Base-by-base conservation (phyloP, 1,140 invertebrate genomes). In the Hyles euphorbiae region DNA sequence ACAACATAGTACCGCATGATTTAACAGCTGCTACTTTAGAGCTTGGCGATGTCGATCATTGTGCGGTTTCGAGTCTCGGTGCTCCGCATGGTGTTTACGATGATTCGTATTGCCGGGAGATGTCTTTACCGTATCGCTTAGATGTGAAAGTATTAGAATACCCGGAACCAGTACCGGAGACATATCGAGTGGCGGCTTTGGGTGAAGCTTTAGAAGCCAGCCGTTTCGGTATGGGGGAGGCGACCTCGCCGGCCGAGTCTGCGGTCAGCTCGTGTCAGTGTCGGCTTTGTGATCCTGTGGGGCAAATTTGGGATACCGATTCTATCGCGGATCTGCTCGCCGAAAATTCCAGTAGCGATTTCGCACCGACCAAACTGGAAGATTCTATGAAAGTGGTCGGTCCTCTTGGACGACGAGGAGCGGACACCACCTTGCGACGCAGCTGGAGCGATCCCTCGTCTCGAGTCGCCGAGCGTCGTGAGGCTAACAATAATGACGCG, bases 221-320 rank as follows among this genome's bases (percentile, higher is more conserved):
- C 12, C 76, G 77, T 61, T 83, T 80, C 61, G 78, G 83, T 57
- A 59, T 88, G 58, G 69, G 73, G 4, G 86, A 88, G 60, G 86
- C 86, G 34, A 81, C 72, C 56, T 89, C 86, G 4, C 86, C 86
- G 65, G 70, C 73, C 0, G 77, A 89, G 61, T 88, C 88, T 49
- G 89, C 90, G 22, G 87, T 89, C 51, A 91, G 90, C 68, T 82
- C 90, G n/a, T 96, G 94, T 82, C 94, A 95, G 82, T 96, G 95
- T 74, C 91, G 92, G 7, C 94, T 95, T 65, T 96, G 95, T 74
- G 94, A 96, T 76, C 94, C 95, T 0, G 90, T 93, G 12, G 92
- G 93, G 47, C 91, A 94, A 60, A 93, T 95, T 54, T 96, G 95
- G 95, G 94, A 94, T 74, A 91, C 93, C 2, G 92, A 93, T 76